These are phyloP conservation scores for Cydia strobilella DNA, from an alignment of 1,140 invertebrate species.

Conservation along the genomic window DNA sequence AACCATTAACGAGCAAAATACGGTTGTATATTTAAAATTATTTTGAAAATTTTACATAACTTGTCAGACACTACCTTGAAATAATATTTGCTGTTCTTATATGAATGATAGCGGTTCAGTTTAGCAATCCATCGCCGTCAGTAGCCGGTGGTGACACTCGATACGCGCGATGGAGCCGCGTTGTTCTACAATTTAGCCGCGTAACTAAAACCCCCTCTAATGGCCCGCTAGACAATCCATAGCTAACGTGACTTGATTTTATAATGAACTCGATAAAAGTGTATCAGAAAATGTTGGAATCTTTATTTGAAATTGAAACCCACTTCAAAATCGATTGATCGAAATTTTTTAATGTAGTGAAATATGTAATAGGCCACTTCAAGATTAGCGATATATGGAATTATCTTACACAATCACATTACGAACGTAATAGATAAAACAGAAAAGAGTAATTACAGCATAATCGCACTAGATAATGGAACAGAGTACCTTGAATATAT, in stretches of 20 bases:
- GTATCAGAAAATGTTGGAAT: neutral
- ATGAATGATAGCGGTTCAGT: conserved; percentile 30
- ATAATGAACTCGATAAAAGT: neutral
- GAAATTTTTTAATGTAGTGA: neutral
- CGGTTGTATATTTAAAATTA: no score
- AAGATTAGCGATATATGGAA: neutral
- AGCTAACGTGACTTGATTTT: conserved; percentile 35
- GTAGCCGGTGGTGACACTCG: conserved; percentile 45
- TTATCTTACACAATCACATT: neutral
- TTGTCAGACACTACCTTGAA: conserved; percentile 3
- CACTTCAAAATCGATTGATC: neutral
- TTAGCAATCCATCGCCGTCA: conserved; percentile 51
- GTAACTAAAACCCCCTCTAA: conserved; percentile 62
- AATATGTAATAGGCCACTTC: neutral
- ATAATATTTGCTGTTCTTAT: neutral
- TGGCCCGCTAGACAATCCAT: conserved; percentile 53
- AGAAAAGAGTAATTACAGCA: neutral
- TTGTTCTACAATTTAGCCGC: conserved; percentile 75
- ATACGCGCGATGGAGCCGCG: conserved; percentile 64
- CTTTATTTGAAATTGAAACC: neutral
- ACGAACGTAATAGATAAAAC: neutral
- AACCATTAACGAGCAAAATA: no score
- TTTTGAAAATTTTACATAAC: no score
- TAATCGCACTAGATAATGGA: neutral
- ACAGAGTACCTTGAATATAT: neutral